phyloP scores from a whole-genome alignment of 2,888 invertebrate species.

The Prosapia bicincta region DNA sequence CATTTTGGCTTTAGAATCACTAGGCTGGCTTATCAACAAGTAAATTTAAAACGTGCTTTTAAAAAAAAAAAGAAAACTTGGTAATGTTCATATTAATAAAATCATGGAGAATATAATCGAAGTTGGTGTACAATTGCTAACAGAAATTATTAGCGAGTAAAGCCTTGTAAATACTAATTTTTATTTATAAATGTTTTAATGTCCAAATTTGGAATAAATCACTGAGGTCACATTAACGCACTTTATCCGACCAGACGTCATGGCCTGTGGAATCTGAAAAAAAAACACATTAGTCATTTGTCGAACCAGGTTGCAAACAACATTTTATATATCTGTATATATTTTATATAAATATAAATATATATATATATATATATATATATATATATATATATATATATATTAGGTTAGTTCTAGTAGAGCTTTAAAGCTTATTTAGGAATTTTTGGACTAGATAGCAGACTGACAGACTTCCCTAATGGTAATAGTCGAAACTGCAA shows the following conservation, averaged over 20 bases:
- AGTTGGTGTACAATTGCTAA: background rate
- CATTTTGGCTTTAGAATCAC: background rate
- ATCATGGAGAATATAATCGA: background rate
- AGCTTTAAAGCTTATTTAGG: too few relatives aligned
- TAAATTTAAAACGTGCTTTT: background rate
- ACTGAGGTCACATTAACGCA: slow-evolving; percentile 4
- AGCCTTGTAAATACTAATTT: slow-evolving; percentile 4
- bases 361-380: too few relatives aligned
- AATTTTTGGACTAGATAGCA: too few relatives aligned
- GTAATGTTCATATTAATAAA: background rate
- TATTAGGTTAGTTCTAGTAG: too few relatives aligned
- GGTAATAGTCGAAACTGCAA: too few relatives aligned
- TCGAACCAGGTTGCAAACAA: too few relatives aligned
- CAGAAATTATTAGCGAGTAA: background rate
- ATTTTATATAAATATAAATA: too few relatives aligned
- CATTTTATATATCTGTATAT: too few relatives aligned
- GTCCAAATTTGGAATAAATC: slow-evolving; percentile 3
- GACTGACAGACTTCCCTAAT: too few relatives aligned
- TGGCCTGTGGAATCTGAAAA: slow-evolving; percentile 71
- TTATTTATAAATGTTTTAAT: slow-evolving; percentile 14
- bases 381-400: too few relatives aligned
- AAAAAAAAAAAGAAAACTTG: background rate
- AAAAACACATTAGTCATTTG: too few relatives aligned
- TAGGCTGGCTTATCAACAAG: background rate
- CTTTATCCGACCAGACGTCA: slow-evolving; percentile 61